Evolutionary conservation across 2,888 invertebrate genomes (phyloP).

Genomic region (Blomia tropicalis): DNA sequence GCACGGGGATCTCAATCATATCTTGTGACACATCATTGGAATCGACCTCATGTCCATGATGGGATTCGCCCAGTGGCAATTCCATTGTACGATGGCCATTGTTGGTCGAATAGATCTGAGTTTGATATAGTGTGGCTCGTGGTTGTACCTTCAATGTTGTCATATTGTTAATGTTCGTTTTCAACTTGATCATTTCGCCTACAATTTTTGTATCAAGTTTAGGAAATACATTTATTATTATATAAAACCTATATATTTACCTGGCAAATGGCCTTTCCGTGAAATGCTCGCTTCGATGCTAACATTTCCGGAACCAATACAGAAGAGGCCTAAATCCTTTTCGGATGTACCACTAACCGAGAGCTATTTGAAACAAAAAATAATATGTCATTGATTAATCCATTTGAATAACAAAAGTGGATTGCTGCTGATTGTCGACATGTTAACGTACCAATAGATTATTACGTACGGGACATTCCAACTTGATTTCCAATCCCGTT

Average conservation of each 20-base stretch:
- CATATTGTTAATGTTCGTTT: slow-evolving; percentile 1
- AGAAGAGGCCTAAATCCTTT: slow-evolving; percentile 15
- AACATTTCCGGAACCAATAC: slow-evolving; percentile 14
- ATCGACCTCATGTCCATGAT: not conserved
- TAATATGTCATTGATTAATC: not conserved
- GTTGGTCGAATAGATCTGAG: slow-evolving; percentile 18
- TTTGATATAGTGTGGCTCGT: slow-evolving; percentile 21
- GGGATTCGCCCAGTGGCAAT: not conserved
- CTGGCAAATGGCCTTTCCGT: slow-evolving; percentile 15
- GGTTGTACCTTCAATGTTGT: slow-evolving; percentile 13
- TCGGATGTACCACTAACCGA: slow-evolving; percentile 21
- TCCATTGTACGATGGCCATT: slow-evolving; percentile 16
- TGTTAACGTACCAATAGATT: slow-evolving; percentile 8
- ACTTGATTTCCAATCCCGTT: not conserved
- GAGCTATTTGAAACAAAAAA: slow-evolving; percentile 3
- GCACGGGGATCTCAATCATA: slow-evolving; percentile 8
- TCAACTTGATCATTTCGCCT: slow-evolving; percentile 15
- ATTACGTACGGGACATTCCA: not conserved
- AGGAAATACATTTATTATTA: not conserved
- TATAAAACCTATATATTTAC: not conserved
- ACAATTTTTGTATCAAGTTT: not conserved
- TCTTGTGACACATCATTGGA: slow-evolving; percentile 5
- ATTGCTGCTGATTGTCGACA: not conserved
- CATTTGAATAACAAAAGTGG: not conserved
- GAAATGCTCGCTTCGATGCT: not conserved